Conservation (phyloP, 2,797 vertebrate species). For the Sebastes steindachneri region DNA sequence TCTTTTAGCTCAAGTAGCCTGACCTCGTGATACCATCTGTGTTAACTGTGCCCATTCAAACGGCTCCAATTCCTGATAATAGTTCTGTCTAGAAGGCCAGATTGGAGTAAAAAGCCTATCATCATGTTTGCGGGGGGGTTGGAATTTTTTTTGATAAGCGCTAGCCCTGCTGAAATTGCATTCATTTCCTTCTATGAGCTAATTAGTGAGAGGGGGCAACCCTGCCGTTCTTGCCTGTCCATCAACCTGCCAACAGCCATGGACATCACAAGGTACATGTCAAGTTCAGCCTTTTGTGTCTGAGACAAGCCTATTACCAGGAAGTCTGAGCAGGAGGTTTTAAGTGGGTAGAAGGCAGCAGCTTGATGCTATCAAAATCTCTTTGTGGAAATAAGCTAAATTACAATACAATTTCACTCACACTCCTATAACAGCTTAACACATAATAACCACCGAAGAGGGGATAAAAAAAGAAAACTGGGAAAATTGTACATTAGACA, state of each 20-base stretch:
- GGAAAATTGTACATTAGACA: slow-evolving; percentile 21
- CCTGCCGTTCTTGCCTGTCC: slow-evolving; percentile 86
- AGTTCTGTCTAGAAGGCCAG: slow-evolving; percentile 61
- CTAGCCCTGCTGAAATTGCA: slow-evolving; percentile 83
- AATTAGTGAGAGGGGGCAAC: slow-evolving; percentile 88
- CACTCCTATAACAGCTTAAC: slow-evolving; percentile 25
- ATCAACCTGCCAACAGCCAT: slow-evolving; percentile 86
- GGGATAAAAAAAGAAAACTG: neutral
- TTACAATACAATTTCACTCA: slow-evolving; percentile 29
- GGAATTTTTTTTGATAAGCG: slow-evolving; percentile 77
- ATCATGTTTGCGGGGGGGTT: slow-evolving; percentile 74
- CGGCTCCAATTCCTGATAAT: slow-evolving; percentile 59
- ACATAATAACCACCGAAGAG: slow-evolving; percentile 32
- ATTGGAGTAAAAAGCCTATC: slow-evolving; percentile 73
- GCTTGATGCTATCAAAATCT: slow-evolving; percentile 67
- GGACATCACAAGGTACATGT: slow-evolving; percentile 90
- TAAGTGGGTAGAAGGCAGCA: slow-evolving; percentile 57
- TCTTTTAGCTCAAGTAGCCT: slow-evolving; percentile 32
- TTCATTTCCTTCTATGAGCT: slow-evolving; percentile 86
- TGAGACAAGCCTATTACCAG: slow-evolving; percentile 86
- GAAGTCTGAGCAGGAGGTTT: slow-evolving; percentile 67
- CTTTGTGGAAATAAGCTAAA: slow-evolving; percentile 47
- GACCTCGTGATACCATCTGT: slow-evolving; percentile 44
- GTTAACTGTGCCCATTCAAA: slow-evolving; percentile 59
- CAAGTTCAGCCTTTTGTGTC: slow-evolving; percentile 87